Base-by-base conservation (phyloP, 2,888 invertebrate species). In the Cheilosia vulpina region DNA sequence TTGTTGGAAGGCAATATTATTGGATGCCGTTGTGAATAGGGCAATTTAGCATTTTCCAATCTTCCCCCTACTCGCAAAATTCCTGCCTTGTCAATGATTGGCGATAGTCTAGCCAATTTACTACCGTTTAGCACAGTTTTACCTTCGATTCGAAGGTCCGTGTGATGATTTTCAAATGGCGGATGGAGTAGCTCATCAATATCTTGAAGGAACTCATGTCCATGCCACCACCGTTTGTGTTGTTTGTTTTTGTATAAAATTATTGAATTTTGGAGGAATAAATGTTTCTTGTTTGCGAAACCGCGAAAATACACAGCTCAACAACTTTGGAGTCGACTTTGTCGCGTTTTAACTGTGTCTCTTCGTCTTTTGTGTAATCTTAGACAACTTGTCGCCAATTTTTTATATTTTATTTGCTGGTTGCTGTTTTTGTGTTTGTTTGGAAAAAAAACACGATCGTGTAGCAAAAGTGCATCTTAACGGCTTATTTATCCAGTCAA, bases 361-460 rank as follows among this genome's bases (percentile, higher is more conserved):
- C 45, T 53, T 62, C 21, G 17, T 45, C 17, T 11, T 34, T 53
- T 24, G 53, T 73, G 53, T 73, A 62, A 15, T 68, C 45, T 65
- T 27, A 77, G 71, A 82, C 82, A 55, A 78, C 19, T 78, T 66
- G 82, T 72, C 77, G 82, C 82, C 71, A 81, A 81, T 43, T 45
- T n/a, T 55, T 45, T 19, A 1, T 53, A 31, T 58, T 55, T 34
- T 69, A 31, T 58, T 62, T n/a, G n/a, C 27, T 69, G 43, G 52
- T 58, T 57, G n/a, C 11, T 21, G 13, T 24, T 21, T 13, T 52
- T 50, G 24, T 50, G 53, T 57, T 53, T 53, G n/a, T 15, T 57
- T 47, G 41, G 58, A 68, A 76, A 50, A 27, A 21, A 21, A 21
- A 21, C 24, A 27, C 24, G 4, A 5, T 27, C 24, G 24, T 4